These are phyloP conservation scores for Chanos chanos DNA, from an alignment of 2,797 vertebrate species.

Conservation along the genomic window DNA sequence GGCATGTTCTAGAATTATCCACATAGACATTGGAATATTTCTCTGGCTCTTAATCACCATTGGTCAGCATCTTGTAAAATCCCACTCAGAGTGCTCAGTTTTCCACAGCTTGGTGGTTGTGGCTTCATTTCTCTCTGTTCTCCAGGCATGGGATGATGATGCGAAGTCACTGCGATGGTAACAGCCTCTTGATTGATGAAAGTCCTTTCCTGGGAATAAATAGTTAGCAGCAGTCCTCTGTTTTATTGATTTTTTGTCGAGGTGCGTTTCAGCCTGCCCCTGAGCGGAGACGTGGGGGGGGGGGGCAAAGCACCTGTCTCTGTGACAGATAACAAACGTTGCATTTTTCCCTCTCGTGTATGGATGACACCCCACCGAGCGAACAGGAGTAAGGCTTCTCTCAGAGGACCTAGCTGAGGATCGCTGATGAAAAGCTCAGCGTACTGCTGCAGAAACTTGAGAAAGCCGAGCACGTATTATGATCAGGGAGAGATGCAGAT, in stretches of 20 bases:
- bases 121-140: not conserved
- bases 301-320: constrained; percentile 65
- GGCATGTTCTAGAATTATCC: not conserved
- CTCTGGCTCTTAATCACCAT: not conserved
- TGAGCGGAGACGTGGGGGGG: constrained; percentile 44
- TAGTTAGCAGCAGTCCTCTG: constrained; percentile 61
- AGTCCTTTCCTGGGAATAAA: constrained; percentile 63
- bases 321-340: constrained; percentile 74
- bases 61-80: too few relatives aligned
- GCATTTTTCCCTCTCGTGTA: constrained; percentile 68
- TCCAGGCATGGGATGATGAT: constrained; percentile 61
- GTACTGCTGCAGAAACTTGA: too few relatives aligned
- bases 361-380: constrained; percentile 49
- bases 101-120: too few relatives aligned
- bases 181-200: constrained; percentile 76
- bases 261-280: constrained; percentile 64
- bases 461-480: not conserved
- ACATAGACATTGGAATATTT: constrained; percentile 7
- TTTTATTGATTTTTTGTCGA: constrained; percentile 76
- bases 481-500: constrained; percentile 32
- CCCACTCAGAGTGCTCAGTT: too few relatives aligned
- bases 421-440: constrained; percentile 23
- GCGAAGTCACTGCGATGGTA: constrained; percentile 62
- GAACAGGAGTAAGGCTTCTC: constrained; percentile 24
- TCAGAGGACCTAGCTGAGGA: constrained; percentile 14